Evolutionary conservation across 2,113 vertebrate species (phyloP).

Genomic region (Rousettus leschenaultii): DNA sequence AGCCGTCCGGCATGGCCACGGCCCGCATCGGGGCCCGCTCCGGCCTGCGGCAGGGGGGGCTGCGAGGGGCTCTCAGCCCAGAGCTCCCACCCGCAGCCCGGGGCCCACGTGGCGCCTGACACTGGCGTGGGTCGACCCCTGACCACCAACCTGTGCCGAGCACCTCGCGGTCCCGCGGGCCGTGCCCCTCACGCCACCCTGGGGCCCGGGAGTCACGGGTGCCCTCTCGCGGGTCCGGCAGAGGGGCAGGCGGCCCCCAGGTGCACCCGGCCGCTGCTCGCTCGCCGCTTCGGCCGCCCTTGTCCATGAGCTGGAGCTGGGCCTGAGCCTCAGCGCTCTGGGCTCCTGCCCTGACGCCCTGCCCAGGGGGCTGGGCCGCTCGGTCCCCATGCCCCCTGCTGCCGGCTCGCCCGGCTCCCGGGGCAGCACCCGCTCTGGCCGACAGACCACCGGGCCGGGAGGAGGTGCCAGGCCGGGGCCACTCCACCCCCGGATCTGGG

Average conservation of each 20-base stretch:
- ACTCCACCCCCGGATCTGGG: background rate
- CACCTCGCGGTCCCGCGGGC: background rate
- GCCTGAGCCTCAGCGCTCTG: slow-evolving; percentile 47
- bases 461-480: background rate
- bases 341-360: slow-evolving; percentile 64
- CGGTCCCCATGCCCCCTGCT: background rate
- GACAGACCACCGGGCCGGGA: background rate
- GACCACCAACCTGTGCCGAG: background rate
- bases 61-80: rapidly evolving
- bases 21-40: background rate
- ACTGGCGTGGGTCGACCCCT: background rate
- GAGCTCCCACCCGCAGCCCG: background rate
- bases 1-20: rapidly evolving
- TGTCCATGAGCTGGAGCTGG: background rate
- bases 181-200: background rate
- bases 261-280: background rate
- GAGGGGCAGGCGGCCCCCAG: background rate
- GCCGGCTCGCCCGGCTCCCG: background rate
- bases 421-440: slow-evolving; percentile 3
- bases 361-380: slow-evolving; percentile 60
- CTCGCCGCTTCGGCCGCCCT: slow-evolving; percentile 16
- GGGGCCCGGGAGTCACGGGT: background rate
- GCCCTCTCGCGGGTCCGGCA: rapidly evolving
- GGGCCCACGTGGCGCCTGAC: background rate
- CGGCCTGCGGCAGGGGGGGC: background rate